phyloP scores from a whole-genome alignment of 1,140 invertebrate genomes.

The Pygmarrhopalites habei region DNA sequence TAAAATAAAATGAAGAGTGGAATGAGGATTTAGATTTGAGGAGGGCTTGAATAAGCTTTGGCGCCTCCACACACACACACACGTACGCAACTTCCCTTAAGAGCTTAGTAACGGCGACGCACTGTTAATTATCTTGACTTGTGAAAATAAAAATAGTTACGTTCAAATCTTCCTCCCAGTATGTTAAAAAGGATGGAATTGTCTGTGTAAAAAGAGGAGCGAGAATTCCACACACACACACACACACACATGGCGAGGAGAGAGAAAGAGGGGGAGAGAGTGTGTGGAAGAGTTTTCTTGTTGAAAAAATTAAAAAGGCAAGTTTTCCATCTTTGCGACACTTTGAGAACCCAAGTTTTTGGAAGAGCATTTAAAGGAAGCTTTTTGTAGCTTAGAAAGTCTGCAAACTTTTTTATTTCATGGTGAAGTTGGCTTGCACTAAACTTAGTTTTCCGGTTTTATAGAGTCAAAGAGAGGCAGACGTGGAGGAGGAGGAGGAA shows the following conservation, averaged over 20 bases:
- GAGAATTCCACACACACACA: too few relatives aligned
- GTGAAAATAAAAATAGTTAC: constrained; percentile 5
- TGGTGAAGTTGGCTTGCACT: not conserved
- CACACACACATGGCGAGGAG: too few relatives aligned
- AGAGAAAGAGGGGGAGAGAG: not conserved
- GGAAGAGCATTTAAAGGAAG: constrained; percentile 10
- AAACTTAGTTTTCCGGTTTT: too few relatives aligned
- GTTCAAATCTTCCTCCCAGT: not conserved
- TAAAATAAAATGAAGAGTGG: too few relatives aligned
- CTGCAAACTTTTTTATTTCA: constrained; percentile 10
- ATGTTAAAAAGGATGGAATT: not conserved
- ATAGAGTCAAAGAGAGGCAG: not conserved
- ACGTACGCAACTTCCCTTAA: not conserved
- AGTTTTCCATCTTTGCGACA: constrained; percentile 12
- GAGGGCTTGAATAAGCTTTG: too few relatives aligned
- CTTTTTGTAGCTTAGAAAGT: constrained; percentile 10
- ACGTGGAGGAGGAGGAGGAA: too few relatives aligned
- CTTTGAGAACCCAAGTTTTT: constrained; percentile 12
- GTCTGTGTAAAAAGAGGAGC: too few relatives aligned
- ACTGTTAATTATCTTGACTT: constrained; percentile 8
- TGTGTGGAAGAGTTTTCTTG: not conserved
- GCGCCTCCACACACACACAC: too few relatives aligned
- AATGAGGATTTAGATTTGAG: too few relatives aligned
- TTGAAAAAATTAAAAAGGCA: constrained; percentile 9
- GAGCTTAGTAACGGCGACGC: not conserved